Base-by-base conservation (phyloP, 2,797 vertebrate genomes). In the Anas acuta region DNA sequence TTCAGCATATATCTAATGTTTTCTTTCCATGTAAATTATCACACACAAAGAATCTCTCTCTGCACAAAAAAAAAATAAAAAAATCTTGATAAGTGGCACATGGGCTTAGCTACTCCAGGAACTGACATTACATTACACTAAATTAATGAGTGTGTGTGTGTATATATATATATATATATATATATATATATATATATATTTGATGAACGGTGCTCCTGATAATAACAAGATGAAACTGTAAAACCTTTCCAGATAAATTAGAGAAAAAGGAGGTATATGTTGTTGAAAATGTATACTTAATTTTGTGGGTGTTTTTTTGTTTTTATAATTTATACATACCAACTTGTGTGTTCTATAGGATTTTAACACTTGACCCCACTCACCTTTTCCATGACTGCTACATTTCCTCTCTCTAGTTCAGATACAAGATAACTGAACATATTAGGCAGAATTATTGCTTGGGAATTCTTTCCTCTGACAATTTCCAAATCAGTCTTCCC, bases 1-100 rank as follows among this genome's bases (percentile, higher is more conserved):
- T 82, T 91, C 69, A 96, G 78, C 49, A 96, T 80, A 62, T 83
- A 78, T 89, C 81, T 97, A 91, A 91, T 89, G 89, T 90, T 96
- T 94, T 65, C 69, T 92, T 97, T 89, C 82, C 79, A 41, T 51
- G 53, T 93, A 95, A 92, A 95, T 94, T 82, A 92, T 73, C 73
- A 82, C 60, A 70, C 72, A 81, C 30, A 85, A 67, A 86, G 53
- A 47, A 21, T 37, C 9, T 21, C 53, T 89, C 86, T 71, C 65
- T 79, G 71, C 26, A 61, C 51, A 82, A 39, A 39, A 39, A 39
- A 39, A 39, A 39, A 39, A 39, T 3, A 80, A 71, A 57, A 20
- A 80, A 53, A 93, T 69, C 37, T 74, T 61, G 41, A 33, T 57
- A 84, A 91, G 93, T 66, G 88, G 74, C 35, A 75, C 23, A 57